These are phyloP conservation scores for Salticus scenicus DNA, from an alignment of 2,888 invertebrate species.

Conservation along the genomic window DNA sequence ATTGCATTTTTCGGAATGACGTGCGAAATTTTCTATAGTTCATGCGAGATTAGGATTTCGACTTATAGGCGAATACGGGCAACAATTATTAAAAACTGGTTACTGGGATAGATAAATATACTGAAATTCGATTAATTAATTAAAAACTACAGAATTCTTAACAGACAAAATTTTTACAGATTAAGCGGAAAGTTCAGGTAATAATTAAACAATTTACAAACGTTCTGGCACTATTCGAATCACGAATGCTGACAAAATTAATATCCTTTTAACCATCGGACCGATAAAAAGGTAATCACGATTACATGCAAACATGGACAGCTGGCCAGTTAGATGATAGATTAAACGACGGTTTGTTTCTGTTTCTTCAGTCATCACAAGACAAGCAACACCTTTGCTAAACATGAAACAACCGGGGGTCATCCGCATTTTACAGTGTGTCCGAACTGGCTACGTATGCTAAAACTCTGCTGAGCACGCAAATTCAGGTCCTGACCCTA, in stretches of 20 bases:
- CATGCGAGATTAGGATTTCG: no score
- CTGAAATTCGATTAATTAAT: no score
- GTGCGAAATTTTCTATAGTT: no score
- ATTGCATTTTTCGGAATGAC: no score
- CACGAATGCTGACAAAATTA: neutral
- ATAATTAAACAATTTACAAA: neutral
- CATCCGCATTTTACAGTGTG: neutral
- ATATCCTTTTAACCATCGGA: neutral
- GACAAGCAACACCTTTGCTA: neutral
- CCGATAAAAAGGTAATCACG: neutral
- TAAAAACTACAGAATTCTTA: no score
- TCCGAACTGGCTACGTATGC: neutral
- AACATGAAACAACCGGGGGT: constrained; percentile 2
- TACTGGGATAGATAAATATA: no score
- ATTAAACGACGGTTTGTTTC: constrained; percentile 7
- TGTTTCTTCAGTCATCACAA: neutral
- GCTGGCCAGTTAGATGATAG: constrained; percentile 11
- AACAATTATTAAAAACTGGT: no score
- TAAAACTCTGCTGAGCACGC: neutral
- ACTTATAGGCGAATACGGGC: no score
- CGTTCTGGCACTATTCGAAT: neutral
- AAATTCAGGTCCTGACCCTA: constrained; percentile 13
- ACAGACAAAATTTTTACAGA: no score
- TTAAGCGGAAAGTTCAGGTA: neutral
- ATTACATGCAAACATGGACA: neutral